Evolutionary conservation across 2,113 vertebrate genomes (phyloP), one percentile per base, ranked within the genome.

Genomic region (Vimba vimba): DNA sequence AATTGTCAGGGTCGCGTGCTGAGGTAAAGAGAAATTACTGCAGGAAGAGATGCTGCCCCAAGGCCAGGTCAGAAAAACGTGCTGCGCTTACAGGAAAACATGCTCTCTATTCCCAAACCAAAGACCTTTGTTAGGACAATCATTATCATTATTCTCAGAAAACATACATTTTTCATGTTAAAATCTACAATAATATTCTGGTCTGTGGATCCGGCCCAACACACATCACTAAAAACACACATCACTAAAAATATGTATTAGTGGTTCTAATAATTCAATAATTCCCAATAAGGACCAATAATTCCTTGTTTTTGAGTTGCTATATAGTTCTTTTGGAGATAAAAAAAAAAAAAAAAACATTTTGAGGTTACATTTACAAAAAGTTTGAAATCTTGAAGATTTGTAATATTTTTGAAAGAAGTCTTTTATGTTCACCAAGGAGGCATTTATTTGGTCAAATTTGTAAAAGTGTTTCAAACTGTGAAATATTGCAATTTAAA

Each of bases 71-170:
- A 76, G 64, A 78, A 59, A 85, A 88, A 84, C 50, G 86, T 87
- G 4, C 79, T 68, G 17, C 86, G 89, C 90, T 92, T 43, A 89
- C 90, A 52, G 50, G 33, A 77, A 52, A 52, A 77, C 86, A 88
- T 94, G 94, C 93, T 94, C 95, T 96, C 95, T 94, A 94, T 95
- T 33, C 60, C 47, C 36, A 1, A 47, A 52, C 45, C 55, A 13
- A 62, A 81, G 13, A 66, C 33, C 79, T 66, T 47, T 66, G 57
- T 66, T 64, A 17, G 39, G 39, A 64, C 15, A 45, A 23, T 80
- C 23, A 45, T 6, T 13, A 8, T 19, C 4, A 64, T 45, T 19
- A 11, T 64, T 62, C 79, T 17, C 6, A 25, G 33, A 25, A 60
- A n/a, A 36, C 5, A 74, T 39, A 6, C 6, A 2, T 47, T 43